Conservation (phyloP, 2,888 invertebrate species). For the Drosophila mayaguana region DNA sequence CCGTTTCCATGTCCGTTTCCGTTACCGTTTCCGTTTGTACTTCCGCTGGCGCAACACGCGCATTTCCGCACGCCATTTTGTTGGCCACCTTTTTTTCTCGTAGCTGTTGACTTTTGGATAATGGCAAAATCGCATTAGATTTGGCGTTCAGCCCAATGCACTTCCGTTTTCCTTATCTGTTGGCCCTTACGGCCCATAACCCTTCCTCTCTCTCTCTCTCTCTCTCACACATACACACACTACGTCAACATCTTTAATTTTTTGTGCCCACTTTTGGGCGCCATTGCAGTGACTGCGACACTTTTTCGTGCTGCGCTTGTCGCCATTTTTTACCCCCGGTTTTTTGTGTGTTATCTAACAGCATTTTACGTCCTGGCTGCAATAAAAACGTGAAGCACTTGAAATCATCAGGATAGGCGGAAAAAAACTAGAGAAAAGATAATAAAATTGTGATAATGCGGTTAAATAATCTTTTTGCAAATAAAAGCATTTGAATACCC, state of each 20-base stretch:
- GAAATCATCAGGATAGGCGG: slow-evolving; percentile 56
- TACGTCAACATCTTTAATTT: slow-evolving; percentile 31
- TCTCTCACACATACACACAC: slow-evolving; percentile 6
- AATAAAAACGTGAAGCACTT: slow-evolving; percentile 59
- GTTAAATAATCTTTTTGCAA: slow-evolving; percentile 68
- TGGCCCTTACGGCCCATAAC: slow-evolving; percentile 19
- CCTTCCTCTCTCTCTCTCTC: slow-evolving; percentile 1
- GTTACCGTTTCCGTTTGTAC: slow-evolving; percentile 41
- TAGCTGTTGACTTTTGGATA: slow-evolving; percentile 45
- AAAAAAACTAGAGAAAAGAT: slow-evolving; percentile 14
- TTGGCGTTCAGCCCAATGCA: slow-evolving; percentile 85
- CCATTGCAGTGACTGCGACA: slow-evolving; percentile 41
- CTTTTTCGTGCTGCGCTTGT: slow-evolving; percentile 41
- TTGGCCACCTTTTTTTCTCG: slow-evolving; percentile 29
- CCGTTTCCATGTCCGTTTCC: slow-evolving; percentile 64
- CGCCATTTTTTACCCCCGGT: slow-evolving; percentile 15
- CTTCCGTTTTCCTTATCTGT: slow-evolving; percentile 71
- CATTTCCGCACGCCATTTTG: slow-evolving; percentile 66
- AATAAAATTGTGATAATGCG: slow-evolving; percentile 67
- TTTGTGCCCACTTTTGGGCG: slow-evolving; percentile 40
- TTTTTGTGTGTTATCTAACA: slow-evolving; percentile 44
- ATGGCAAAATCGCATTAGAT: slow-evolving; percentile 83
- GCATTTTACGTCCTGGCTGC: slow-evolving; percentile 55
- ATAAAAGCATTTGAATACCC: slow-evolving; percentile 26
- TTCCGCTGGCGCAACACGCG: slow-evolving; percentile 74